Percentiles rank a stretch among this genome's conserved stretches.
Conservation (phyloP, 2,113 vertebrate species). For the Girardinichthys multiradiatus region DNA sequence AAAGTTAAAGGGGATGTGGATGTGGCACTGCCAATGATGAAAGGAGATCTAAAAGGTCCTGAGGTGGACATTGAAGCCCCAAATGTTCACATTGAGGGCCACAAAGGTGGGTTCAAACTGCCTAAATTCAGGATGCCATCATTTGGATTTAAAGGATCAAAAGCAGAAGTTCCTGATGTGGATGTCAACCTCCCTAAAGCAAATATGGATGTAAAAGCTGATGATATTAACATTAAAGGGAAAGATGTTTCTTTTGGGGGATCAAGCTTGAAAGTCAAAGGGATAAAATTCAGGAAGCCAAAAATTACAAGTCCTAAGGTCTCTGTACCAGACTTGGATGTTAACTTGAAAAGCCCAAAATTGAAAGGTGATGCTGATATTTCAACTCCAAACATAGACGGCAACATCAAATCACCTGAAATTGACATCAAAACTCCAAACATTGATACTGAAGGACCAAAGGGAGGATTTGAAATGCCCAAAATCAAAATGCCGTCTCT, state of each 20-base stretch:
- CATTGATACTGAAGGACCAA: no score
- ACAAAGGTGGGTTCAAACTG: constrained; percentile 4
- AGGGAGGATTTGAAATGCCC: no score
- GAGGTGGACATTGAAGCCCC: constrained; percentile 17
- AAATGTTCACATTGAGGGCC: background rate
- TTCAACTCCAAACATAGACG: no score
- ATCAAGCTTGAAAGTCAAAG: rapidly evolving
- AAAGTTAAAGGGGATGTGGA: constrained; percentile 32
- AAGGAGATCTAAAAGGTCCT: constrained; percentile 14
- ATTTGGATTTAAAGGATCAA: background rate
- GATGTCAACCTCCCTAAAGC: rapidly evolving
- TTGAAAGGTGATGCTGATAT: no score
- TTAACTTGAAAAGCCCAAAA: no score
- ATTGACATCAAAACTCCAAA: no score
- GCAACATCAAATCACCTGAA: no score
- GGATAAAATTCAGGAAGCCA: background rate
- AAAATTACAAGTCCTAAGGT: constrained; percentile 8
- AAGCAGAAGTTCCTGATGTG: background rate
- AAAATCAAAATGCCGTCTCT: no score
- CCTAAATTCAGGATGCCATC: constrained; percentile 2
- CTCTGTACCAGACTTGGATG: background rate
- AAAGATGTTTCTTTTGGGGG: background rate
- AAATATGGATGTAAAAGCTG: background rate
- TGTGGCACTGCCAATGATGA: constrained; percentile 19
- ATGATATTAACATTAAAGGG: background rate